These are phyloP conservation scores for Furcula furcula DNA, from an alignment of 2,888 invertebrate species.

Conservation along the genomic window DNA sequence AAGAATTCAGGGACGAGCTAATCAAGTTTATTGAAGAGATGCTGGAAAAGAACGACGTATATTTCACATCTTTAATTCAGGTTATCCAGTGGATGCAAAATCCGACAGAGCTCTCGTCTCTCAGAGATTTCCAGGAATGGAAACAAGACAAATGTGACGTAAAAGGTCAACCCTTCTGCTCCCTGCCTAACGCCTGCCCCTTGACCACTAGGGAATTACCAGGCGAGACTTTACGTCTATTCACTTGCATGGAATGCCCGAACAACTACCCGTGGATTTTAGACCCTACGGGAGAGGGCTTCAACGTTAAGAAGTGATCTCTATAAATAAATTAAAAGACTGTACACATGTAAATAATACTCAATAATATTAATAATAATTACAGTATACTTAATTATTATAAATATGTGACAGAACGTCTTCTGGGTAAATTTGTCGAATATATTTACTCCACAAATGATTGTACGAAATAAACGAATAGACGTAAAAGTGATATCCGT, in stretches of 20 bases:
- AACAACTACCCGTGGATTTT: conserved; percentile 97
- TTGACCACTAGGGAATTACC: conserved; percentile 94
- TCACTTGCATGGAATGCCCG: conserved; percentile 98
- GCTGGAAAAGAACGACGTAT: conserved; percentile 93
- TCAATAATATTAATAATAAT: conserved; percentile 74
- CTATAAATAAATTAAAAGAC: conserved; percentile 75
- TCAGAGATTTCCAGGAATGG: conserved; percentile 97
- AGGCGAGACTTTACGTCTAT: conserved; percentile 94
- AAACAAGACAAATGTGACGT: conserved; percentile 96
- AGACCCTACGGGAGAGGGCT: conserved; percentile 97
- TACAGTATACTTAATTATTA: conserved; percentile 41
- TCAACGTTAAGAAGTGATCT: conserved; percentile 90
- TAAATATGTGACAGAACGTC: conserved; percentile 47
- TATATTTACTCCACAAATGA: background rate
- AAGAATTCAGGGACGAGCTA: conserved; percentile 94
- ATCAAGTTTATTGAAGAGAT: conserved; percentile 97
- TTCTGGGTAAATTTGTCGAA: conserved; percentile 15
- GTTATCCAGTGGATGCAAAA: conserved; percentile 98
- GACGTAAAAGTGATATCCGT: conserved; percentile 17
- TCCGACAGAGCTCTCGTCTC: conserved; percentile 92
- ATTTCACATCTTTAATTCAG: conserved; percentile 94
- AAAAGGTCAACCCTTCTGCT: conserved; percentile 96
- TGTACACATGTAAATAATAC: conserved; percentile 82
- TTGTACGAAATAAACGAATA: background rate
- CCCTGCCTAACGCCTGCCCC: conserved; percentile 94